Evolutionary conservation across 1,140 invertebrate genomes (phyloP).

Genomic region (Macrotrachela quadricornifera): DNA sequence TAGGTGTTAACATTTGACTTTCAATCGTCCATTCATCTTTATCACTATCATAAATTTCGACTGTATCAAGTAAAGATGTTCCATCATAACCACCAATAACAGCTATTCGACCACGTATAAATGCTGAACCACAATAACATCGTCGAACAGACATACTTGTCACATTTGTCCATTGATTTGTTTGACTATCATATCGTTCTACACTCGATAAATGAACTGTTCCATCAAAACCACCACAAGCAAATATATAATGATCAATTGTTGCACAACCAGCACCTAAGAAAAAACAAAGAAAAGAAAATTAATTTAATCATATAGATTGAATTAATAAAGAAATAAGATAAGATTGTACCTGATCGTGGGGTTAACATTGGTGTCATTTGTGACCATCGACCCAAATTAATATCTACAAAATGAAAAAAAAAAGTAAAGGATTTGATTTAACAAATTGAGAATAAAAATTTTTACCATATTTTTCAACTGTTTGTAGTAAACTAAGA

Average conservation of each 20-base stretch:
- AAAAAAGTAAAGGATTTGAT: not conserved
- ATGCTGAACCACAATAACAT: constrained; percentile 25
- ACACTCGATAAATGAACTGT: constrained; percentile 21
- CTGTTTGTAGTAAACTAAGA: constrained; percentile 16
- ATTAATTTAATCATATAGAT: not conserved
- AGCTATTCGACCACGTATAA: constrained; percentile 20
- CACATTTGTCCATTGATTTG: constrained; percentile 37
- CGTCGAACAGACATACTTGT: constrained; percentile 19
- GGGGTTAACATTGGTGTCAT: constrained; percentile 43
- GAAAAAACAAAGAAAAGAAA: constrained; percentile 5
- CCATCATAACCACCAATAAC: constrained; percentile 40
- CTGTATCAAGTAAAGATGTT: constrained; percentile 23
- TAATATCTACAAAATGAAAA: not conserved
- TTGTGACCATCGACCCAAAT: constrained; percentile 15
- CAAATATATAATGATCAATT: constrained; percentile 25
- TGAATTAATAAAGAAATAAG: not conserved
- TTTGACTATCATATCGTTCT: constrained; percentile 22
- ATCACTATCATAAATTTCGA: constrained; percentile 24
- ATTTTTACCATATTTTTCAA: constrained; percentile 6
- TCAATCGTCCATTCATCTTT: constrained; percentile 9
- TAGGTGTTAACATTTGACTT: constrained; percentile 5
- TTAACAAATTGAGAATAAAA: not conserved
- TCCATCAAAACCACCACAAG: constrained; percentile 21
- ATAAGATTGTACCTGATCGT: constrained; percentile 40
- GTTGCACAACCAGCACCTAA: constrained; percentile 18